Base-by-base conservation (phyloP, 2,797 vertebrate genomes). In the Hypotaenidia okinawae region DNA sequence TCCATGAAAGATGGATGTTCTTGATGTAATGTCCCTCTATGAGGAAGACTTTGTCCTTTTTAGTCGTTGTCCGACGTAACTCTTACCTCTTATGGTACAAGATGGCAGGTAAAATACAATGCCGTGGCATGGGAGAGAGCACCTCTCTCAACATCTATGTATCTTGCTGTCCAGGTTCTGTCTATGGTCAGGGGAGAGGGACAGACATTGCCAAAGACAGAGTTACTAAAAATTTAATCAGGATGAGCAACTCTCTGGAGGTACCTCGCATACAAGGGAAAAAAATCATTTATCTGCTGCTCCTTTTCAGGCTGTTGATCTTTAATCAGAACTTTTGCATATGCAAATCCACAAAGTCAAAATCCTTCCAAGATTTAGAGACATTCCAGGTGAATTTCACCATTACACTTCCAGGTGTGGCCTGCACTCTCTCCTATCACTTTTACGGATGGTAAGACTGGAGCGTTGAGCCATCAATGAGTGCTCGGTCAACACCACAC, bases 401-500 rank as follows among this genome's bases (percentile, higher is more conserved):
- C 3, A 6, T 24, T 70, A n/a, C 49, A 37, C 37, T 39, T 9
- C 47, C 1, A 28, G 5, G 2, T 32, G 45, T 17, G n/a, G 41
- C 30, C 47, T 5, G 8, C 4, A 6, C 22, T 16, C 75, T 66
- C 35, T 59, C 51, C 37, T 25, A 3, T 43, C 52, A 52, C 61
- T 41, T 43, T 37, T 5, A 55, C 1, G 6, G 43, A 11, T 19
- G 43, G 43, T 49, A 35, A 55, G 77, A 45, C 7, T 57, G 49
- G 22, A 35, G 78, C 16, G 67, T 54, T 67, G 82, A 74, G 89
- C 23, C 49, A 30, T 37, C 51, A 43, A 49, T 3, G 73, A 77
- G 19, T 1, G 0, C 41, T 47, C 52, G 14, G 17, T 30, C 66
- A 51, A 63, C 32, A 81, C 52, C 73, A 52, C 3, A 3, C 0